These are phyloP conservation scores for Aurelia sp. DNA, from an alignment of 30 jellyfish, hydroid and myxozoan species.

Conservation along the genomic window DNA sequence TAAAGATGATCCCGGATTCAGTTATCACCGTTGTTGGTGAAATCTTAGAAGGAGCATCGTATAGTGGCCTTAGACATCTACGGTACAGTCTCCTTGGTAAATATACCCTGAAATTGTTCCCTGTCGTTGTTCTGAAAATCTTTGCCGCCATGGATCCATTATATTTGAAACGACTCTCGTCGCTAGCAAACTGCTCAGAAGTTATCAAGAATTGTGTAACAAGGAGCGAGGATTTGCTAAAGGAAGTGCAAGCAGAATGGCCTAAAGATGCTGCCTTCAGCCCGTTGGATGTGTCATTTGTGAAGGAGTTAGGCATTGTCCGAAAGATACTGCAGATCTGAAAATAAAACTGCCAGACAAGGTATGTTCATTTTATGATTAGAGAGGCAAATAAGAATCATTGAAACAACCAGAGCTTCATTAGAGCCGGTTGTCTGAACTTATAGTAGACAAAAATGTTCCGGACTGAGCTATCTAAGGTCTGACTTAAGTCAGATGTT, in stretches of 20 bases:
- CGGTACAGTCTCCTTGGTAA: conserved; percentile 3
- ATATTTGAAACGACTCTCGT: conserved; percentile 13
- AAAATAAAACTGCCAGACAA: too few species aligned
- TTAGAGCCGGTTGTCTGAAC: too few species aligned
- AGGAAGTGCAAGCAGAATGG: neutral
- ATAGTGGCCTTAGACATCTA: conserved; percentile 3
- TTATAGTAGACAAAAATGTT: too few species aligned
- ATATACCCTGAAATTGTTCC: neutral
- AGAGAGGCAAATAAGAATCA: too few species aligned
- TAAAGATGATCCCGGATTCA: conserved; percentile 13
- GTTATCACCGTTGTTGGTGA: conserved; percentile 1
- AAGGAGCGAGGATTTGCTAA: neutral
- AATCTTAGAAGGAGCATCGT: neutral
- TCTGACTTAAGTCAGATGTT: too few species aligned
- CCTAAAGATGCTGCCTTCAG: neutral
- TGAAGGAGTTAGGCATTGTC: conserved; percentile 7
- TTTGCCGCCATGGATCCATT: conserved; percentile 50
- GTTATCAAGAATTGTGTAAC: conserved; percentile 2
- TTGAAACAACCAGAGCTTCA: too few species aligned
- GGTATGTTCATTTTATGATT: too few species aligned
- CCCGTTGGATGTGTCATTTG: conserved; percentile 36
- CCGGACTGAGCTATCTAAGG: too few species aligned
- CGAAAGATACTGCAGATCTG: too few species aligned
- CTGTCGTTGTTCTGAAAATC: conserved; percentile 29
- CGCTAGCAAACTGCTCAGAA: neutral